Evolutionary conservation across 2,888 invertebrate species (phyloP).

Genomic region (Ariolimax columbianus): DNA sequence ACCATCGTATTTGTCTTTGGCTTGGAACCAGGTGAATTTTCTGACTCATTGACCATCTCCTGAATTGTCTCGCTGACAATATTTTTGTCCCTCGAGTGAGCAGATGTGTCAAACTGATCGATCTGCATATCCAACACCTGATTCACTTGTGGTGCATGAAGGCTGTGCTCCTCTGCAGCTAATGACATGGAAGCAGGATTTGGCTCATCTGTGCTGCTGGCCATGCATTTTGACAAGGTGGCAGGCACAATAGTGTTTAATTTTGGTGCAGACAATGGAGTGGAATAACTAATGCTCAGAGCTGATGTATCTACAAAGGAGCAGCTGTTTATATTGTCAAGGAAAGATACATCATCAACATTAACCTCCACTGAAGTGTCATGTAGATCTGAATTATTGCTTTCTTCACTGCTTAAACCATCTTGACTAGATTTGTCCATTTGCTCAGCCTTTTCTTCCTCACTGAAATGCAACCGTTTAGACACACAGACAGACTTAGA

Average conservation of each 20-base stretch:
- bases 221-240: background rate
- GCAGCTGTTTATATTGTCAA: background rate
- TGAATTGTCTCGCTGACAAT: background rate
- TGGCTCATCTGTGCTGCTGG: background rate
- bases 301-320: background rate
- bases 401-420: background rate
- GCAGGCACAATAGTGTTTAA: background rate
- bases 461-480: slow-evolving; percentile 37
- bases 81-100: background rate
- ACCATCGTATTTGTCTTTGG: background rate
- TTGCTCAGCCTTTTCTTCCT: slow-evolving; percentile 1
- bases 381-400: background rate
- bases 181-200: too few relatives aligned
- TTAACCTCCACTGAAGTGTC: slow-evolving; percentile 25
- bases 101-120: background rate
- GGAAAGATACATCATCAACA: slow-evolving; percentile 34
- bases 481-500: background rate
- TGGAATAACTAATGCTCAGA: background rate
- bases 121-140: background rate
- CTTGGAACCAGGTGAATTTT: background rate
- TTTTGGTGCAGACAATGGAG: background rate
- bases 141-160: background rate
- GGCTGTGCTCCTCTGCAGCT: background rate
- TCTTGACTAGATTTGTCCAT: background rate
- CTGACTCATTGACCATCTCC: background rate